Conservation (phyloP, 2,113 vertebrate genomes). For the Petroica traversi region DNA sequence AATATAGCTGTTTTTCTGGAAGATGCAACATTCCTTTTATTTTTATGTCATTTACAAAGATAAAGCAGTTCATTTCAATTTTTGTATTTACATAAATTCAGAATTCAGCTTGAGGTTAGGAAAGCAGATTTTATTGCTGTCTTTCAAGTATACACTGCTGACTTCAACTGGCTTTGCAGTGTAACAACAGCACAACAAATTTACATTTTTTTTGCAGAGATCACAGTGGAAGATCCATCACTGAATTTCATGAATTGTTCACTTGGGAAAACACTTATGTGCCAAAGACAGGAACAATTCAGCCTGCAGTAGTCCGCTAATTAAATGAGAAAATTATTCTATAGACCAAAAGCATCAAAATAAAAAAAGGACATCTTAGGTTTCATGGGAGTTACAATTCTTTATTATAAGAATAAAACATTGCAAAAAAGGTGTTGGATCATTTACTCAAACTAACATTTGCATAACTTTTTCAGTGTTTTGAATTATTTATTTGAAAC, state of each 20-base stretch:
- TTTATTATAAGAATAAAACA: slow-evolving; percentile 69
- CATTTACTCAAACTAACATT: slow-evolving; percentile 51
- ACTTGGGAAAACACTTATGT: background rate
- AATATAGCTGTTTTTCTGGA: background rate
- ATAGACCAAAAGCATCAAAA: background rate
- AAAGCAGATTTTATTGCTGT: slow-evolving; percentile 8
- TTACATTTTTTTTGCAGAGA: background rate
- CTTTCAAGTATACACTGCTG: background rate
- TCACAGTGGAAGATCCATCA: background rate
- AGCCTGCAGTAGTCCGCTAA: background rate
- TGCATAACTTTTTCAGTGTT: slow-evolving; percentile 55
- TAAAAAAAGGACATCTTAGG: slow-evolving; percentile 7
- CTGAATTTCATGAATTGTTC: background rate
- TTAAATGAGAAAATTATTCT: background rate
- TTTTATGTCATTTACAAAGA: background rate
- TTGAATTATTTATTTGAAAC: slow-evolving; percentile 11
- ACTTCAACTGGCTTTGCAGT: background rate
- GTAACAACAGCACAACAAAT: background rate
- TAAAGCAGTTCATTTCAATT: background rate
- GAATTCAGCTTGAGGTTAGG: background rate
- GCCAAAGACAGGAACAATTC: background rate
- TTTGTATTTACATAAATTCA: slow-evolving; percentile 8
- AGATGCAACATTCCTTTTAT: background rate
- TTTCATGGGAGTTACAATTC: slow-evolving; percentile 24
- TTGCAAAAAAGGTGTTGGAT: slow-evolving; percentile 41